Conservation (phyloP, 1,140 invertebrate species). For the Papilio polyxenes region DNA sequence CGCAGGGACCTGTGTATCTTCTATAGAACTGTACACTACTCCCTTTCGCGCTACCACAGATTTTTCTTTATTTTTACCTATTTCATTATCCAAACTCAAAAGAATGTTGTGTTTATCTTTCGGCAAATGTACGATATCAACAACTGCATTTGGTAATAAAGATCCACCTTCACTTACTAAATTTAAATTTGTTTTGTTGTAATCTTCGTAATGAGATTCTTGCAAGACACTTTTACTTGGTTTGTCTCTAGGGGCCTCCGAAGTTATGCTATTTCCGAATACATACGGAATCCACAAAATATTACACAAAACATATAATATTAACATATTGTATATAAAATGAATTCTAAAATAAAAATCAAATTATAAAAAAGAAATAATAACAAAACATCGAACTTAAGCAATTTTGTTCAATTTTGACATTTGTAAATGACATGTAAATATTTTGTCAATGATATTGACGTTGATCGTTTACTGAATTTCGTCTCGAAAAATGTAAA, state of each 20-base stretch:
- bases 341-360: not conserved
- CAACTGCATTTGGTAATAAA: slow-evolving; percentile 44
- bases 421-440: not conserved
- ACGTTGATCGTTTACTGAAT: not conserved
- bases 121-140: slow-evolving; percentile 44
- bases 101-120: slow-evolving; percentile 52
- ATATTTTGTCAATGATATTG: slow-evolving; percentile 6
- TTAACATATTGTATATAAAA: slow-evolving; percentile 46
- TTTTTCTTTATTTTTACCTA: slow-evolving; percentile 55
- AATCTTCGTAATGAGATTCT: slow-evolving; percentile 36
- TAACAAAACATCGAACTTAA: slow-evolving; percentile 24
- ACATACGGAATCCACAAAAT: slow-evolving; percentile 47
- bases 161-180: slow-evolving; percentile 59
- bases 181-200: slow-evolving; percentile 49
- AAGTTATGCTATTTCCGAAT: slow-evolving; percentile 40
- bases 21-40: slow-evolving; percentile 47
- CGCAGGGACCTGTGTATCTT: slow-evolving; percentile 37
- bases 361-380: slow-evolving; percentile 23
- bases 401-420: slow-evolving; percentile 12
- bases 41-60: slow-evolving; percentile 61
- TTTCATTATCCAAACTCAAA: slow-evolving; percentile 55
- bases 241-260: slow-evolving; percentile 32
- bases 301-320: slow-evolving; percentile 47
- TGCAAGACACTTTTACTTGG: slow-evolving; percentile 38
- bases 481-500: slow-evolving; percentile 3